Conservation (phyloP, 2,797 vertebrate genomes). For the Lepus oiostolus region DNA sequence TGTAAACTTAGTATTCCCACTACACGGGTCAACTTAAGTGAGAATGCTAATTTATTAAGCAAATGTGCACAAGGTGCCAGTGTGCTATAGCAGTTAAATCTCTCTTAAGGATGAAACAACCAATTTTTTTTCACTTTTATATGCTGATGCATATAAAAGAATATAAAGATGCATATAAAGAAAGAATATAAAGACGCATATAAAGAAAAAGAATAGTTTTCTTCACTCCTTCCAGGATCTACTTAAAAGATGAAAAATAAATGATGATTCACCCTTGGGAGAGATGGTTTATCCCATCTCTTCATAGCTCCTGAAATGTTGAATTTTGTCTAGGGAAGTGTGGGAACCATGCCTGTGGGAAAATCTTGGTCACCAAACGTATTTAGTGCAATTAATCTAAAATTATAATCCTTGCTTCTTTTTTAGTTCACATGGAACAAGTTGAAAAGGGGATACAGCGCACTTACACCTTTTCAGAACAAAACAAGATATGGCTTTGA, state of each 20-base stretch:
- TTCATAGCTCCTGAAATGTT: not conserved
- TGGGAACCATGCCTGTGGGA: not conserved
- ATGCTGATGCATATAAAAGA: not conserved
- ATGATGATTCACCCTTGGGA: not conserved
- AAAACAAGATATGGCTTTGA: constrained; percentile 61
- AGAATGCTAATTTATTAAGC: constrained; percentile 23
- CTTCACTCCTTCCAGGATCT: not conserved
- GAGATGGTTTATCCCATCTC: not conserved
- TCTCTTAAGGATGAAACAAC: not conserved
- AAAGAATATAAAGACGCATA: no score
- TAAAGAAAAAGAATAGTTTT: not conserved
- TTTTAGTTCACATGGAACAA: constrained; percentile 38
- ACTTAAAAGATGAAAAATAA: not conserved
- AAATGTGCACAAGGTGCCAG: not conserved
- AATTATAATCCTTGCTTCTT: constrained; percentile 25
- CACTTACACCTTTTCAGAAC: constrained; percentile 50
- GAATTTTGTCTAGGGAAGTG: not conserved
- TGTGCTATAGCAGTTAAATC: not conserved
- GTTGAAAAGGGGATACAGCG: constrained; percentile 22
- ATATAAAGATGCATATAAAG: not conserved
- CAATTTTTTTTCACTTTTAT: not conserved
- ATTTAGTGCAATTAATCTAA: constrained; percentile 38
- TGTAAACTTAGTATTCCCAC: constrained; percentile 7
- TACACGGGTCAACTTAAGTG: not conserved
- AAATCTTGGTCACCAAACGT: constrained; percentile 47